Percentiles rank a stretch among this genome's conserved stretches.
Evolutionary conservation across 2,797 vertebrate genomes (phyloP).

Genomic region (Hipposideros larvatus): DNA sequence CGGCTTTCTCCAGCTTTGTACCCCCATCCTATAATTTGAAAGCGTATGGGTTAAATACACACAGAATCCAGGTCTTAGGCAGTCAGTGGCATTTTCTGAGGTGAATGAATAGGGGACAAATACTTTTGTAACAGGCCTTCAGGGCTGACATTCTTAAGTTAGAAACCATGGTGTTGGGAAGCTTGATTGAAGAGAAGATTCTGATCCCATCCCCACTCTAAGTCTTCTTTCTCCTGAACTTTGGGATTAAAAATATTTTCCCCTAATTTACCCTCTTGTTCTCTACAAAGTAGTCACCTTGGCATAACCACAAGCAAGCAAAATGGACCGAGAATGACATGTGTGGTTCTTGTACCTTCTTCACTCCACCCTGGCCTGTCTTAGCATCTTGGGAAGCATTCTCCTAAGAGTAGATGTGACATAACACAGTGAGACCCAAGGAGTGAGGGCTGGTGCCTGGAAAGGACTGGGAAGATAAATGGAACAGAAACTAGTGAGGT

Average conservation of each 20-base stretch:
- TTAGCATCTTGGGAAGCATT: neutral
- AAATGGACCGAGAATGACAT: neutral
- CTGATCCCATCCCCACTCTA: neutral
- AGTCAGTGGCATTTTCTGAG: neutral
- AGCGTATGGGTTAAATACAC: neutral
- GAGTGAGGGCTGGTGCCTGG: neutral
- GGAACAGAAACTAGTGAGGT: neutral
- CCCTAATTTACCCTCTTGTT: neutral
- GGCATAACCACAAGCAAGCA: neutral
- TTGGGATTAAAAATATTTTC: neutral
- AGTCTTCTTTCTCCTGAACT: neutral
- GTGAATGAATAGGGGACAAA: neutral
- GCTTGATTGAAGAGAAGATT: neutral
- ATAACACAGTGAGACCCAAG: accelerated
- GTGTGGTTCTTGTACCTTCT: neutral
- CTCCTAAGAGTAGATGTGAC: neutral
- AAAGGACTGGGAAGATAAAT: neutral
- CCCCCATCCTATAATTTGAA: neutral
- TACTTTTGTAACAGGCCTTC: neutral
- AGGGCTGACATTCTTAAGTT: neutral
- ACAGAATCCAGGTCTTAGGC: neutral
- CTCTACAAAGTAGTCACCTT: neutral
- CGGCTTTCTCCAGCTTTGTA: neutral
- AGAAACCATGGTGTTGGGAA: neutral
- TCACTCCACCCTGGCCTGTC: neutral